Evolutionary conservation across 2,797 vertebrate genomes (phyloP), one percentile per base, ranked within the genome.

Genomic region (Coluber constrictor): DNA sequence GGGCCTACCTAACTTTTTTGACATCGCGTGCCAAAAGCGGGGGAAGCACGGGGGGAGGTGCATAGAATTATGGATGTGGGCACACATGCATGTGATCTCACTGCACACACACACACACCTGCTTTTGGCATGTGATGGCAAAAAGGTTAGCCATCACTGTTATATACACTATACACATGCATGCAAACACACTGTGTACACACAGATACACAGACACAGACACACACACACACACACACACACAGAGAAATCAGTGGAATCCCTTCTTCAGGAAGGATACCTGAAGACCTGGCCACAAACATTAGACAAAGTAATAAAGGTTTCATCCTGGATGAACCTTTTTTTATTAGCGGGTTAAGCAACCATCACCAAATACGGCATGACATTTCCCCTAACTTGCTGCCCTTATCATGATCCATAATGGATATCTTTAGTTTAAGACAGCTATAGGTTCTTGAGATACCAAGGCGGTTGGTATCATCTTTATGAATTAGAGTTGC

Each of bases 241-340:
- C 4, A 9, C 10, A 56, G 1, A 66, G 15, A 90, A 90, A 66
- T 61, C 54, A 92, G 11, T 47, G 13, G 57, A 25, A 47, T 20
- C n/a, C 57, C 27, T 20, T 70, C 57, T 54, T 20, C 12, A 29
- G 7, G 61, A 90, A 59, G 29, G 47, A 25, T 20, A 18, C 27
- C 4, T 18, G 23, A 37, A 61, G 32, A 47, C 55, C 9, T 51
- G 63, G 57, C n/a, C 59, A 92, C 79, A 0, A 51, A 51, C 13
- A 16, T 11, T n/a, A 79, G 88, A 83, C 60, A 63, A 92, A 91
- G 91, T 32, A 1, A 90, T 0, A 11, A 60, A 32, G 60, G 25
- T 86, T 51, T 59, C 0, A 0, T 23, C 74, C 11, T 1, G 0
- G n/a, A 29, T 88, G 74, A 60, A 6, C 37, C 83, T 54, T 57